Base-by-base conservation (phyloP, 2,888 invertebrate species). In the Notodonta dromedarius region DNA sequence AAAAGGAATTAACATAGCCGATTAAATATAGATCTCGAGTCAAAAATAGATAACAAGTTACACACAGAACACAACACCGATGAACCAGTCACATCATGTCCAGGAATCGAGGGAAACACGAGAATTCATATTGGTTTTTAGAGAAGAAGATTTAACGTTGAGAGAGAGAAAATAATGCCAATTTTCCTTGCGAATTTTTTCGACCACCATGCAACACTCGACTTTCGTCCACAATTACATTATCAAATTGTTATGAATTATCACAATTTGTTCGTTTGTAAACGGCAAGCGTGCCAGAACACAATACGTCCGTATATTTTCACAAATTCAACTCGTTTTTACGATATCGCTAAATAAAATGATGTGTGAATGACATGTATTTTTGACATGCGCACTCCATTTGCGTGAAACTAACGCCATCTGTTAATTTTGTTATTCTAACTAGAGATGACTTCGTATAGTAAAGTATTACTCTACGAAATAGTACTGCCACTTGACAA, bases 311-410 rank as follows among this genome's bases (percentile, higher is more conserved):
- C 82, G 76, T 79, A 72, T 84, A 86, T 84, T 88, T 88, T 83
- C 81, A 82, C 87, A 80, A 89, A 86, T 83, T 89, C 87, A 84
- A 84, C 87, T 83, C 83, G 86, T 81, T 88, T 88, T 86, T 76
- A 85, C 80, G 79, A 85, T 86, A 86, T 86, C 88, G 86, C 88
- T 85, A 91, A 91, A 88, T 90, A 89, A 89, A 91, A 89, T 86
- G 88, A 87, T 84, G 82, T 84, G 80, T 72, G 76, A 67, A 88
- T 91, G 91, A 91, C 90, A 90, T 82, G 80, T 88, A 87, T 79
- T 90, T 90, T 88, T 91, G 93, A 92, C 93, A 93, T 93, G 93
- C 93, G 93, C 53, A 90, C 78, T 81, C 76, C 79, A 78, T 82
- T 60, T 63, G 44, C 75, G 74, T 76, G 61, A 77, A 74, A 65